Percentiles rank a stretch among this genome's conserved stretches.
phyloP scores from a whole-genome alignment of 2,888 invertebrate genomes.

The Diarsia rubi region DNA sequence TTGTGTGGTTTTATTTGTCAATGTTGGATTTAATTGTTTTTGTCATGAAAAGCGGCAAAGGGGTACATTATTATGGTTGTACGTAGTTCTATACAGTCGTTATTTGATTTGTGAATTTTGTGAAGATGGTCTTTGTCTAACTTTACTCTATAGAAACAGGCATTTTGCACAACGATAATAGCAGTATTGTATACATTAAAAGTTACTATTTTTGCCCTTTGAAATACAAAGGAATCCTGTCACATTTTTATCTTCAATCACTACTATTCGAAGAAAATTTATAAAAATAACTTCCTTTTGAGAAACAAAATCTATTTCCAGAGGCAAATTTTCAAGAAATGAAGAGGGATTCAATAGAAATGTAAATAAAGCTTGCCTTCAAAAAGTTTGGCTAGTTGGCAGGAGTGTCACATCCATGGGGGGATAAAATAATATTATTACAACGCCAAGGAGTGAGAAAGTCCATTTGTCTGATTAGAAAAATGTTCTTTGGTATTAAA shows the following conservation, averaged over 20 bases:
- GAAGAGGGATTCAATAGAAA: conserved; percentile 40
- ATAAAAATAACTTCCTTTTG: conserved; percentile 12
- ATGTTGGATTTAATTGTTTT: conserved; percentile 36
- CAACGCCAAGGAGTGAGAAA: conserved; percentile 73
- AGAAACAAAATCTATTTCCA: conserved; percentile 32
- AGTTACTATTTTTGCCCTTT: not conserved
- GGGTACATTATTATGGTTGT: conserved; percentile 12
- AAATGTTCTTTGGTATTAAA: conserved; percentile 67
- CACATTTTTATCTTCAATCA: conserved; percentile 1
- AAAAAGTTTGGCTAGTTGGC: conserved; percentile 61
- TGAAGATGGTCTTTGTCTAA: not conserved
- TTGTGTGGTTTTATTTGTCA: conserved; percentile 51
- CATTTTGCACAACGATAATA: not conserved
- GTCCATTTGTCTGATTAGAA: conserved; percentile 80
- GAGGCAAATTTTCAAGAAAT: conserved; percentile 30
- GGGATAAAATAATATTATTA: conserved; percentile 80
- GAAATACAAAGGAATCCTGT: not conserved
- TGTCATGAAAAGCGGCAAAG: conserved; percentile 5
- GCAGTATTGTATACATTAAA: not conserved
- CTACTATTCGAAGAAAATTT: not conserved
- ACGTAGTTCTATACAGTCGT: not conserved
- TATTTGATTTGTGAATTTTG: not conserved
- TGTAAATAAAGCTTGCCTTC: conserved; percentile 55
- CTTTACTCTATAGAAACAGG: not conserved
- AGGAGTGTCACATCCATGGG: conserved; percentile 65